Evolutionary conservation across 2,113 vertebrate species (phyloP).

Genomic region (Xenopus tropicalis): UCB_Xtro_10.0 CM004451.2:34745501-34746000

Average conservation of each 20-base stretch:
- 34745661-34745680: not conserved
- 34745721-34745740: not conserved
- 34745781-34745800: not conserved
- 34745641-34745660: too few relatives aligned
- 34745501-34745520: too few relatives aligned
- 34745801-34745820: not conserved
- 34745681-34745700: not conserved
- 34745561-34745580: not conserved
- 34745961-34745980: not conserved
- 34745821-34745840: not conserved
- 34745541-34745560: too few relatives aligned
- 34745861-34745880: constrained; percentile 1
- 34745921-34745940: not conserved
- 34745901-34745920: not conserved
- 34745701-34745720: not conserved
- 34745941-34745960: not conserved
- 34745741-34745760: not conserved
- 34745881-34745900: not conserved
- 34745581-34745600: not conserved
- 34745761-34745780: not conserved
- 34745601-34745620: not conserved
- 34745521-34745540: too few relatives aligned
- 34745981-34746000: too few relatives aligned
- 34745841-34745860: not conserved
- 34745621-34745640: too few relatives aligned